Evolutionary conservation across 2,797 vertebrate genomes (phyloP), one percentile per base, ranked within the genome.

Genomic region (Holocentrus rufus): DNA sequence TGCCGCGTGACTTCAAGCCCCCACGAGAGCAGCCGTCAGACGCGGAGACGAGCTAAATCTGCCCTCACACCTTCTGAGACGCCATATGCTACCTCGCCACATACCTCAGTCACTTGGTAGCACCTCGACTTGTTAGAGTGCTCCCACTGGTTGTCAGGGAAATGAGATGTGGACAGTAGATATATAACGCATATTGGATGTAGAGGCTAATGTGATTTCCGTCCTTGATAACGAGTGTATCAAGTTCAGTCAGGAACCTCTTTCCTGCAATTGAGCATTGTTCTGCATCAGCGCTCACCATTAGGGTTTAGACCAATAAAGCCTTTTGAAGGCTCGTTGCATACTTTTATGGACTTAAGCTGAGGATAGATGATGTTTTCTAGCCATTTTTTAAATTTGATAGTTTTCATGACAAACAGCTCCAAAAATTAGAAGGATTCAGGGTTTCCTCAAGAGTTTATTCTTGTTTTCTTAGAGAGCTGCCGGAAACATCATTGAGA

Each of bases 41-140:
- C 36, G 47, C 67, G 67, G 34, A 58, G 31, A 78, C 20, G 56
- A 81, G 56, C 79, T 86, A 87, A 80, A 86, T 84, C 20, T 2
- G 72, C 68, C 72, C 39, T 84, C 55, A 76, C 80, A 87, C 79
- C 23, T 84, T 76, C 46, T 39, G 39, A 72, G 77, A 66, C 74
- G 59, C 80, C 82, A 71, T 78, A 79, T 81, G 80, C 31, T 53
- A 64, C 68, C 68, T 66, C 42, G 7, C 66, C 49, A 65, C 20
- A 53, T 46, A 69, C 49, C 44, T 82, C 50, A 42, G 30, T 80
- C 49, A 47, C 58, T 46, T 54, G 63, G 72, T 74, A 60, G 23
- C 73, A 77, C 65, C 66, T 80, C 68, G 71, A 52, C 76, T 72
- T 77, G 74, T 78, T 77, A 83, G 55, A 73, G 27, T 42, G 30